Base-by-base conservation (phyloP, 2,888 invertebrate genomes). In the Pegoplata infirma region DNA sequence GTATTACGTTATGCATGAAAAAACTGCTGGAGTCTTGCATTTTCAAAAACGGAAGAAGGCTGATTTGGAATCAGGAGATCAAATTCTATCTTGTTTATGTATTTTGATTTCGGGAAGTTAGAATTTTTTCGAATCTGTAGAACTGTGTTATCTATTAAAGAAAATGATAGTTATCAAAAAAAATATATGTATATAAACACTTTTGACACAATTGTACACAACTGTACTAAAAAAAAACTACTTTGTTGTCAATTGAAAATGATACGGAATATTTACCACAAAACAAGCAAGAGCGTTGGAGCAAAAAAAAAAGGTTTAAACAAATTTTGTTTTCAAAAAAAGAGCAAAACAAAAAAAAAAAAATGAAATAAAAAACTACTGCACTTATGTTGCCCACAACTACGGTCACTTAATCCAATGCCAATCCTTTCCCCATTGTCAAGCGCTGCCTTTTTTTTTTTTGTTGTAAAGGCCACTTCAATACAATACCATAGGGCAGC, bases 361-460 rank as follows among this genome's bases (percentile, higher is more conserved):
- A 53, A 3, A 2, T 3, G 16, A 49, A n/a, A 14, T 16, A 3
- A 47, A 61, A 59, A 66, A 66, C 49, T 25, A 55, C 36, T 47
- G 67, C 44, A 75, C 32, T 61, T 61, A 55, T 67, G 25, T 49
- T 56, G 59, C 40, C 61, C 56, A 61, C 12, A 28, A 40, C 36
- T 53, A 14, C 61, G 47, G 19, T 16, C 56, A 76, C 17, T 61
- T 64, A 74, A 69, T 51, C 64, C 76, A 76, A 71, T 76, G 76
- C 53, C 69, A 76, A 66, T 71, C 66, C 76, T 61, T 66, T 76
- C 36, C 46, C 71, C 76, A 76, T 66, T 76, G 71, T 55, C 53
- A 76, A 71, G 36, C 59, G 3, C 23, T 71, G 32, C 5, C 17
- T 64, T 64, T 58, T 19, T 36, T 17, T n/a, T n/a, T n/a, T n/a